phyloP scores from a whole-genome alignment of 2,797 vertebrate species.

The Moxostoma hubbsi region DNA sequence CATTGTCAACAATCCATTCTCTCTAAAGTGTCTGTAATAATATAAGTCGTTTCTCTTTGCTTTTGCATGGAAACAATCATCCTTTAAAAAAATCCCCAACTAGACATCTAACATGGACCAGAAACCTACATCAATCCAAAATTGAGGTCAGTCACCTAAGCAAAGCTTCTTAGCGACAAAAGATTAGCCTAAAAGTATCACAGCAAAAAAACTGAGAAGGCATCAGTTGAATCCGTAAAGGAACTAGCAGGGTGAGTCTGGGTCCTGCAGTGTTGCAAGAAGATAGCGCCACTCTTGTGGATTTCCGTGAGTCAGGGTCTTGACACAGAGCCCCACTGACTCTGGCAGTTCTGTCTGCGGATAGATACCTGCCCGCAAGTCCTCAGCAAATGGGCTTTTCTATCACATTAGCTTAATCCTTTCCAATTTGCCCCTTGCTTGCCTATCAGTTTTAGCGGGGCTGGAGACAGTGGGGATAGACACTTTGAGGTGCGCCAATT shows the following conservation, averaged over 20 bases:
- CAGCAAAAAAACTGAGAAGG: background rate
- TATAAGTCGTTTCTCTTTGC: background rate
- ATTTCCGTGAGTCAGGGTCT: slow-evolving; percentile 71
- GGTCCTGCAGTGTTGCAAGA: slow-evolving; percentile 9
- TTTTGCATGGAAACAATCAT: background rate
- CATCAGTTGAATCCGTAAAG: background rate
- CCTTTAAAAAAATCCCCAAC: too few relatives aligned
- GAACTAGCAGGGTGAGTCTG: background rate
- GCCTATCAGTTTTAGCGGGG: slow-evolving; percentile 61
- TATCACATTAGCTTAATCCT: slow-evolving; percentile 81
- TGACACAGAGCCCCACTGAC: slow-evolving; percentile 70
- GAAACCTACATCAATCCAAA: background rate
- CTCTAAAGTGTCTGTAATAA: background rate
- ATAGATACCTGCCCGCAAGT: slow-evolving; percentile 69
- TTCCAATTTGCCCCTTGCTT: slow-evolving; percentile 68
- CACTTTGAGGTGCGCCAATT: slow-evolving; percentile 12
- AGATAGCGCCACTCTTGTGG: slow-evolving; percentile 66
- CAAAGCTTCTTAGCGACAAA: slow-evolving; percentile 6
- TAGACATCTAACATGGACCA: too few relatives aligned
- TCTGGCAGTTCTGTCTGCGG: slow-evolving; percentile 68
- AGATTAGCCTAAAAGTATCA: background rate
- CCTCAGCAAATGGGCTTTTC: slow-evolving; percentile 72
- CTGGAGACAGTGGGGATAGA: slow-evolving; percentile 41
- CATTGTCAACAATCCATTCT: background rate
- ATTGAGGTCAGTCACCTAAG: background rate